phyloP scores from a whole-genome alignment of 2,797 vertebrate species.

The Amazona ochrocephala region DNA sequence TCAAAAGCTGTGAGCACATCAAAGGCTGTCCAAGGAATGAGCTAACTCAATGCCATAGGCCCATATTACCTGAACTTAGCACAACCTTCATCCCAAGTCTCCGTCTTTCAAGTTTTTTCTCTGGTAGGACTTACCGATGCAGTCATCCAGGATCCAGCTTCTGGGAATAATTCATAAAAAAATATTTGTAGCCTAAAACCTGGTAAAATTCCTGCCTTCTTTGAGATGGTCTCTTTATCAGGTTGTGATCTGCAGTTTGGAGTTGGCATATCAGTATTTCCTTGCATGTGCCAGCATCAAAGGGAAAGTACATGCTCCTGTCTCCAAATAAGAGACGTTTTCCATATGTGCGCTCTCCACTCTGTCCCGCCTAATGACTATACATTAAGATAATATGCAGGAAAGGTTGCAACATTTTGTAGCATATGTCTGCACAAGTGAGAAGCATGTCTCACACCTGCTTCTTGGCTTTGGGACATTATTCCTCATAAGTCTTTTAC shows the following conservation, averaged over 20 bases:
- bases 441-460: slow-evolving; percentile 44
- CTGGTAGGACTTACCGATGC: fast-evolving
- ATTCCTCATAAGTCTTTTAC: background rate
- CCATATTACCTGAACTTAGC: background rate
- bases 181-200: background rate
- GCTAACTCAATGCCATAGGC: background rate
- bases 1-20: background rate
- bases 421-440: background rate
- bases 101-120: background rate
- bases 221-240: background rate
- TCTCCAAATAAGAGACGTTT: slow-evolving; percentile 1
- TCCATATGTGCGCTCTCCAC: background rate
- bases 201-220: background rate
- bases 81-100: background rate
- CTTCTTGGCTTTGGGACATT: slow-evolving; percentile 25
- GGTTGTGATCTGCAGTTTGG: background rate
- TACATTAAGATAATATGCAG: slow-evolving; percentile 3
- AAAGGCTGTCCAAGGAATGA: background rate
- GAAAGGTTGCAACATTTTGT: slow-evolving; percentile 26
- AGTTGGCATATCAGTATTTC: background rate
- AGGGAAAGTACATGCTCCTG: background rate
- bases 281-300: background rate
- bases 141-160: background rate
- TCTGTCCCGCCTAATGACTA: slow-evolving; percentile 28
- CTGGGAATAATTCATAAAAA: background rate